phyloP scores from a whole-genome alignment of 2,797 vertebrate genomes.

The Hydrolagus colliei region DNA sequence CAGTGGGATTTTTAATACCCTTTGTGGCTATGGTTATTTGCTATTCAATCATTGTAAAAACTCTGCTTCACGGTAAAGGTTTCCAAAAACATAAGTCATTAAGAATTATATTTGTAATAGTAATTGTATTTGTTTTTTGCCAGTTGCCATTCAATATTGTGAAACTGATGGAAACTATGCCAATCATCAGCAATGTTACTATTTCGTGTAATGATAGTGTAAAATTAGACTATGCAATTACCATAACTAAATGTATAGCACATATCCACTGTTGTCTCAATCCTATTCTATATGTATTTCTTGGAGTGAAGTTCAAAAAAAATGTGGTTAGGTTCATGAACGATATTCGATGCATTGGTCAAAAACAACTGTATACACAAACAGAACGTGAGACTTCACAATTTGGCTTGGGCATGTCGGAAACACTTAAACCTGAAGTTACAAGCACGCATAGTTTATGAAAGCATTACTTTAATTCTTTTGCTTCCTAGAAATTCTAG shows the following conservation, averaged over 20 bases:
- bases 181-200: conserved; percentile 7
- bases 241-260: conserved; percentile 46
- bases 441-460: conserved; percentile 44
- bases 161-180: conserved; percentile 37
- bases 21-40: conserved; percentile 44
- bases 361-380: conserved; percentile 34
- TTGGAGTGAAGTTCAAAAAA: conserved; percentile 50
- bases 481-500: too few species aligned
- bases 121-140: conserved; percentile 47
- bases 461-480: too few species aligned
- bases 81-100: conserved; percentile 52
- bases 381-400: conserved; percentile 43
- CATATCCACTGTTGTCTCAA: conserved; percentile 55
- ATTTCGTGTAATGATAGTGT: not conserved
- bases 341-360: conserved; percentile 38
- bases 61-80: conserved; percentile 40
- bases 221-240: conserved; percentile 35
- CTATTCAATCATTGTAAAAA: conserved; percentile 50
- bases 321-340: conserved; percentile 49
- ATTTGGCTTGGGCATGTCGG: conserved; percentile 35
- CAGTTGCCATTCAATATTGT: conserved; percentile 48
- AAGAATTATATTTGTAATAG: conserved; percentile 48
- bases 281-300: conserved; percentile 54
- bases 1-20: conserved; percentile 51
- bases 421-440: conserved; percentile 40